phyloP scores from a whole-genome alignment of 2,888 invertebrate genomes.

The Leuctra nigra region DNA sequence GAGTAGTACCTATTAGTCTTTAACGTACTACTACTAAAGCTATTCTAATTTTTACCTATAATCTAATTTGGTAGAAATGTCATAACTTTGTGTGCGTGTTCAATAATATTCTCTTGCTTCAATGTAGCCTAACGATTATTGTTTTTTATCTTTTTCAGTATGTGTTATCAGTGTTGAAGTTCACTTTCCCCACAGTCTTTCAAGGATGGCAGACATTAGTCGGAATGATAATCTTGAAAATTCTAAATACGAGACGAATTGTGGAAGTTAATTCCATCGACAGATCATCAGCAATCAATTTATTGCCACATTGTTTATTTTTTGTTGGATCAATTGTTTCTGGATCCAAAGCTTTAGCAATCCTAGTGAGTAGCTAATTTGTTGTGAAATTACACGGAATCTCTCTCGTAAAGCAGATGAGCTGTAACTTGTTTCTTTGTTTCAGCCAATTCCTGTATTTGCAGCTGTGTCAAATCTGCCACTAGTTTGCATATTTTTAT shows the following conservation, averaged over 20 bases:
- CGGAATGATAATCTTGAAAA: constrained; percentile 32
- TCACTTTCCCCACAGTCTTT: constrained; percentile 36
- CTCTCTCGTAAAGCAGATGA: neutral
- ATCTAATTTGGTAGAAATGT: too few species aligned
- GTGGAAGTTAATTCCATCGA: constrained; percentile 31
- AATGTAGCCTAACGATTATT: too few species aligned
- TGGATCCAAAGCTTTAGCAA: constrained; percentile 34
- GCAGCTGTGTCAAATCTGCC: constrained; percentile 32
- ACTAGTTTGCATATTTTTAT: constrained; percentile 31
- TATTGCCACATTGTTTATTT: constrained; percentile 33
- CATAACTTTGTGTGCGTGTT: too few species aligned
- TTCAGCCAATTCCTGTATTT: constrained; percentile 33
- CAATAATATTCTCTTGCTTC: too few species aligned
- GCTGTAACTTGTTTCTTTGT: neutral
- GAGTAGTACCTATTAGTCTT: too few species aligned
- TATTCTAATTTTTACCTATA: too few species aligned
- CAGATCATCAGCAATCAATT: constrained; percentile 30
- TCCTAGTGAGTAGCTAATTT: constrained; percentile 29
- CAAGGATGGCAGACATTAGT: constrained; percentile 37
- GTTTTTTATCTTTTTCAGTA: constrained; percentile 32
- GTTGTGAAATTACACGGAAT: neutral
- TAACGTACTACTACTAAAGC: too few species aligned
- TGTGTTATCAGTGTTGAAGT: constrained; percentile 34
- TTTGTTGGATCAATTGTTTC: constrained; percentile 34
- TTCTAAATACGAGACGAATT: constrained; percentile 27